Evolutionary conservation across 2,113 vertebrate species (phyloP), one percentile per base, ranked within the genome.

Genomic region (Stictonetta naevosa): DNA sequence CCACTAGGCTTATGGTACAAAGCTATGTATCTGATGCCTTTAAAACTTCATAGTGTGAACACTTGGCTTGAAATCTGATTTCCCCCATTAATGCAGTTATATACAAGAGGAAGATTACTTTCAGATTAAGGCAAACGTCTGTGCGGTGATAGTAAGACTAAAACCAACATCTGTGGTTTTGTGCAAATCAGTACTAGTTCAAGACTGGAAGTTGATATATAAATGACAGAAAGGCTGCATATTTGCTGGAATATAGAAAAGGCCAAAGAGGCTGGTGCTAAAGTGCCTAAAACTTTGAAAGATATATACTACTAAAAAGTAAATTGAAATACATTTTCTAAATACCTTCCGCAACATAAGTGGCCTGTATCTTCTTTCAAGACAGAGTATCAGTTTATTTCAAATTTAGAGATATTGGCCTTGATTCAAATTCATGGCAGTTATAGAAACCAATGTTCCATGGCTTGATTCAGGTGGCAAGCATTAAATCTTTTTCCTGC

Each of bases 401-500:
- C 97, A 98, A 98, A 98, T 98, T 98, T 98, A 98, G 98, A 98
- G 98, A 98, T 98, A 98, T 97, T 98, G 98, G 98, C 98, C 98
- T 98, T 98, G 97, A 98, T 98, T 98, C 98, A 98, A 98, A 98
- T 98, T 98, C 98, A 98, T 98, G 98, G 98, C 98, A 98, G 98
- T 98, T 98, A 98, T 96, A 98, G 98, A 98, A 98, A 98, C 97
- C 98, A 98, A 98, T 98, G 97, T 98, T 98, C 98, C 97, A 97
- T 98, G 97, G 97, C 97, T 97, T 98, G 98, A 98, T 98, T 98
- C 98, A 98, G 98, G 98, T 98, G 98, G 98, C 98, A 98, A 98
- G 98, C 98, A 98, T 98, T 98, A 98, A 98, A 98, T 98, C 98
- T 98, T 98, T 98, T 98, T 98, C 97, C 97, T 97, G 98, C 98